Evolutionary conservation across 2,888 invertebrate genomes (phyloP), one percentile per base, ranked within the genome.

Genomic region (Agonum fuliginosum): DNA sequence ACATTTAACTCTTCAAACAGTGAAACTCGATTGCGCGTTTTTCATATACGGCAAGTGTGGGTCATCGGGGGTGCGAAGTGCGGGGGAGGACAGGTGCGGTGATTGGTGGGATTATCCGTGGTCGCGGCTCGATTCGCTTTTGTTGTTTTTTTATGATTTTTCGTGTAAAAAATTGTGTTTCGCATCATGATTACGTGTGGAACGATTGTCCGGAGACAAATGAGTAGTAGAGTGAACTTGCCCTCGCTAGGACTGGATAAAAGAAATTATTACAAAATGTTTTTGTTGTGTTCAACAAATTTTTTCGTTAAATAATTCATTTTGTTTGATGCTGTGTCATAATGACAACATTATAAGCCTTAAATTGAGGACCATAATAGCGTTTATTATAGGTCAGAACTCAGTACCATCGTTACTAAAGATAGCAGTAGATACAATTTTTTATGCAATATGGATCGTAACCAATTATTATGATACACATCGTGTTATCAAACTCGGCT

Each of bases 31-130:
- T 51, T 71, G 71, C 51, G 51, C 51, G 71, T 71, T 71, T 71
- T 71, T 71, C 71, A 71, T 48, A 48, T 27, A 20, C 70, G 6
- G 6, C 14, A 4, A 2, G 22, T 30, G 17, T n/a, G 10, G 48
- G 48, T 8, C 3, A 27, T 3, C 10, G 51, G 46, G 71, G 24
- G 24, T 19, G 24, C 10, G 30, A 48, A 14, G 58, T 14, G 58
- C 22, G n/a, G 30, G 5, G 41, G n/a, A 8, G 17, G 48, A 30
- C 37, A 62, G 74, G 65, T 74, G 62, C 37, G 46, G 65, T 74
- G 74, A 74, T 74, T 74, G 74, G 74, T 46, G 24, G 74, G 74
- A 74, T 74, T 74, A 74, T 43, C 74, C 46, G 30, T 24, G 65
- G 46, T 19, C 65, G 62, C 12, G 54, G 43, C 62, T 62, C 62